A percentile compares a stretch with the other conserved stretches of the same genome.
phyloP scores from a whole-genome alignment of 2,888 invertebrate species.

The Caenorhabditis angaria region DNA sequence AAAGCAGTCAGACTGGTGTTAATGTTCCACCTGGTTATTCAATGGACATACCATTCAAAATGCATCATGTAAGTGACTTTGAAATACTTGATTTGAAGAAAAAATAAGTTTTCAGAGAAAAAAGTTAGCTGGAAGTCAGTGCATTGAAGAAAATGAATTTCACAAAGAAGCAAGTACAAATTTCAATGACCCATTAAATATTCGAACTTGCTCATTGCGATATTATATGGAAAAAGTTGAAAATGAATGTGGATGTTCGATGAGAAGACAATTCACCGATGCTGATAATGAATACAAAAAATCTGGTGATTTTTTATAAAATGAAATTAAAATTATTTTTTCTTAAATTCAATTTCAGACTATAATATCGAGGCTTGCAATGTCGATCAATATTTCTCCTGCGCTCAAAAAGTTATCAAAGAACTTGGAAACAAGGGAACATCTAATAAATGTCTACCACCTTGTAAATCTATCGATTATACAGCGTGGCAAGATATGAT shows the following conservation, averaged over 20 bases:
- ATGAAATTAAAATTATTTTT: neutral
- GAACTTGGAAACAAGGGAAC: constrained; percentile 48
- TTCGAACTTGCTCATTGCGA: constrained; percentile 60
- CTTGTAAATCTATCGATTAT: constrained; percentile 69
- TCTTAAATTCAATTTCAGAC: constrained; percentile 5
- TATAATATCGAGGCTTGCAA: constrained; percentile 54
- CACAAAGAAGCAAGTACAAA: constrained; percentile 50
- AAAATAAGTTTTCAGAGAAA: constrained; percentile 65
- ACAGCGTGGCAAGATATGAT: constrained; percentile 72
- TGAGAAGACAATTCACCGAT: constrained; percentile 57
- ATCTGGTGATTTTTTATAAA: constrained; percentile 19
- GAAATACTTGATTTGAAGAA: too few species aligned
- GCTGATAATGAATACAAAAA: constrained; percentile 27
- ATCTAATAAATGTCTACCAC: constrained; percentile 57
- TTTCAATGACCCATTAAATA: constrained; percentile 57
- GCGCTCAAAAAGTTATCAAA: constrained; percentile 61
- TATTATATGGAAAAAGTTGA: constrained; percentile 65
- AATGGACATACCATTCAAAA: constrained; percentile 71
- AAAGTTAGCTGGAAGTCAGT: constrained; percentile 64
- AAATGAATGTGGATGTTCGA: constrained; percentile 60
- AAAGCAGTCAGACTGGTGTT: constrained; percentile 66
- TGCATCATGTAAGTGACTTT: constrained; percentile 67
- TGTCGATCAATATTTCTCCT: constrained; percentile 69
- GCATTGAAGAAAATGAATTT: constrained; percentile 59
- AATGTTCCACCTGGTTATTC: constrained; percentile 71